Conservation (phyloP, 2,888 invertebrate genomes). For the Lamproptera curius region DNA sequence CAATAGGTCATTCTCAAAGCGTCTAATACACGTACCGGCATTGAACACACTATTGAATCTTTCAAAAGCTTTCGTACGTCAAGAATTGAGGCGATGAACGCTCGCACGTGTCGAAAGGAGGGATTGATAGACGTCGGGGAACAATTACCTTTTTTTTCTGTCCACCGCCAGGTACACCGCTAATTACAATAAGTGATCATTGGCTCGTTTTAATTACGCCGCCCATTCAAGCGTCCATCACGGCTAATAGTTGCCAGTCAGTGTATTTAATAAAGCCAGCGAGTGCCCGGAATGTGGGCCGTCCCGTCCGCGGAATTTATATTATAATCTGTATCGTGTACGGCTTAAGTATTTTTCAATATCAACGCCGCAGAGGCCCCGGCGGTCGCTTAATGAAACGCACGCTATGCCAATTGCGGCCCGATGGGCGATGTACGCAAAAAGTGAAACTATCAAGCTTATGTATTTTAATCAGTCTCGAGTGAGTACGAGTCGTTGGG, state of each 20-base stretch:
- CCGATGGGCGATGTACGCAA: slow-evolving; percentile 31
- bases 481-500: slow-evolving; percentile 39
- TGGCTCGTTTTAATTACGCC: slow-evolving; percentile 68
- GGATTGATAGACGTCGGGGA: slow-evolving; percentile 61
- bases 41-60: too few species aligned
- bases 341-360: slow-evolving; percentile 40
- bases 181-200: slow-evolving; percentile 75
- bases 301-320: slow-evolving; percentile 64
- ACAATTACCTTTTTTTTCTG: slow-evolving; percentile 75
- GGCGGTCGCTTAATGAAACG: slow-evolving; percentile 19
- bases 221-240: slow-evolving; percentile 70
- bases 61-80: neutral
- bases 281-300: slow-evolving; percentile 49
- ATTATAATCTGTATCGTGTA: slow-evolving; percentile 49
- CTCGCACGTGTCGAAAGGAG: slow-evolving; percentile 47
- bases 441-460: slow-evolving; percentile 48
- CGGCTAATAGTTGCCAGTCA: slow-evolving; percentile 72
- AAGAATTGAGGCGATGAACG: slow-evolving; percentile 14
- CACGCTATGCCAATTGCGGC: slow-evolving; percentile 19
- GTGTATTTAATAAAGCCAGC: slow-evolving; percentile 67
- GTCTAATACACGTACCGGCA: too few species aligned
- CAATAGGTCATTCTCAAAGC: too few species aligned
- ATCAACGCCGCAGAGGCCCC: slow-evolving; percentile 31
- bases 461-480: slow-evolving; percentile 48
- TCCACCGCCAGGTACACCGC: slow-evolving; percentile 61